phyloP scores from a whole-genome alignment of 2,797 vertebrate species.

The Emys orbicularis region DNA sequence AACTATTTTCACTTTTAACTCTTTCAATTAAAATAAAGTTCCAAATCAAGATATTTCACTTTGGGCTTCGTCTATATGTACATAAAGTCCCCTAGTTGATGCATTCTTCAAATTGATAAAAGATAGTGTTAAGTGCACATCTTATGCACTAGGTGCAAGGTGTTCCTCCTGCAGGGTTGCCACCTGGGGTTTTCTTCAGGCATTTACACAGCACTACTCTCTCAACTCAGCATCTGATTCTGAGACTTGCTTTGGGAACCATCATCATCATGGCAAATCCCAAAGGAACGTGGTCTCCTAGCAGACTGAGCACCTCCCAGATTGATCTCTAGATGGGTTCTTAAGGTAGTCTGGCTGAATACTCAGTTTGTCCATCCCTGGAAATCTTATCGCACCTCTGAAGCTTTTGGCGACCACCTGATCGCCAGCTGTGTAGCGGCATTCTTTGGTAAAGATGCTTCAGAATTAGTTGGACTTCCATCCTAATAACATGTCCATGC shows the following conservation, averaged over 20 bases:
- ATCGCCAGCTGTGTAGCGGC: not conserved
- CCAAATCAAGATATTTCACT: not conserved
- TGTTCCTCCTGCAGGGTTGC: not conserved
- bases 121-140: not conserved
- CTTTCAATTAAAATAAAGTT: slow-evolving; percentile 18
- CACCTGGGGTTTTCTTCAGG: not conserved
- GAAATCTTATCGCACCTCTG: not conserved
- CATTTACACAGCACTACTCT: not conserved
- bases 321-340: not conserved
- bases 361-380: not conserved
- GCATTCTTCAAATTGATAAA: not conserved
- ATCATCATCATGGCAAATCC: not conserved
- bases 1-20: slow-evolving; percentile 42
- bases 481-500: not conserved
- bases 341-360: not conserved
- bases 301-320: not conserved
- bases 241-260: not conserved
- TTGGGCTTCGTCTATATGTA: not conserved
- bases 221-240: not conserved
- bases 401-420: not conserved
- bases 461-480: not conserved
- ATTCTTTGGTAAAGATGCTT: not conserved
- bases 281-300: not conserved
- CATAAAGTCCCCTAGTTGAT: not conserved
- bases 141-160: not conserved